Conservation (phyloP, 2,888 invertebrate species). For the Agapostemon virescens region DNA sequence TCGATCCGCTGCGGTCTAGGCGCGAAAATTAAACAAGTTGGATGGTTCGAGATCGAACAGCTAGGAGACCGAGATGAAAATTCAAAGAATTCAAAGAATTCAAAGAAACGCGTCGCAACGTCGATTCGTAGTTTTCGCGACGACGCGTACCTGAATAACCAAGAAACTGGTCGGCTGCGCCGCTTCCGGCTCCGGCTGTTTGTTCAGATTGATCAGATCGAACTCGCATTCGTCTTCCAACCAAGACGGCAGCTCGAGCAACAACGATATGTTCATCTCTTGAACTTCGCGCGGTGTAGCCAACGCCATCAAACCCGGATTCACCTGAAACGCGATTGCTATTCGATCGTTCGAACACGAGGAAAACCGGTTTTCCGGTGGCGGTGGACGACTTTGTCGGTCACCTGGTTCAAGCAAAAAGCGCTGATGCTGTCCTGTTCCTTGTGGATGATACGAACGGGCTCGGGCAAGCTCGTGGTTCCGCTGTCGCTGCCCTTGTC, state of each 20-base stretch:
- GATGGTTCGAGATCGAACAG: not conserved
- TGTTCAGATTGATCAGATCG: conserved; percentile 92
- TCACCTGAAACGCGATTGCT: conserved; percentile 82
- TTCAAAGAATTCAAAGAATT: no score
- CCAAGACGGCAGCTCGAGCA: conserved; percentile 96
- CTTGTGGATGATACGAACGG: conserved; percentile 97
- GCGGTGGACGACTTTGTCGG: no score
- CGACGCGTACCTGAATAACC: conserved; percentile 88
- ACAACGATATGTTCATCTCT: conserved; percentile 96
- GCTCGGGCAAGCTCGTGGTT: conserved; percentile 85
- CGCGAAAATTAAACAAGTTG: not conserved
- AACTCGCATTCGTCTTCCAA: conserved; percentile 98
- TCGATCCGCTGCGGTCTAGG: conserved; percentile 82
- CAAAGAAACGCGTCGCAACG: not conserved
- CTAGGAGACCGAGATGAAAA: not conserved
- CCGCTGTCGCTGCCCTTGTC: conserved; percentile 79
- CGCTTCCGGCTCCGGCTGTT: conserved; percentile 86
- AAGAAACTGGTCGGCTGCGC: conserved; percentile 92
- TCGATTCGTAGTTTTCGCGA: not conserved
- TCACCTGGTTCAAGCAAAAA: conserved; percentile 96
- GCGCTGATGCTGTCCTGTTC: conserved; percentile 99
- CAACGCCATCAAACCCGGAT: conserved; percentile 91
- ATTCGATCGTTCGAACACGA: not conserved
- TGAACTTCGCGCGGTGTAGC: conserved; percentile 98
- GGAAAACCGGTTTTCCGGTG: not conserved